Percentiles rank a stretch among this genome's conserved stretches.
Evolutionary conservation across 2,888 invertebrate genomes (phyloP).

Genomic region (Rambutsinella grinnellia): DNA sequence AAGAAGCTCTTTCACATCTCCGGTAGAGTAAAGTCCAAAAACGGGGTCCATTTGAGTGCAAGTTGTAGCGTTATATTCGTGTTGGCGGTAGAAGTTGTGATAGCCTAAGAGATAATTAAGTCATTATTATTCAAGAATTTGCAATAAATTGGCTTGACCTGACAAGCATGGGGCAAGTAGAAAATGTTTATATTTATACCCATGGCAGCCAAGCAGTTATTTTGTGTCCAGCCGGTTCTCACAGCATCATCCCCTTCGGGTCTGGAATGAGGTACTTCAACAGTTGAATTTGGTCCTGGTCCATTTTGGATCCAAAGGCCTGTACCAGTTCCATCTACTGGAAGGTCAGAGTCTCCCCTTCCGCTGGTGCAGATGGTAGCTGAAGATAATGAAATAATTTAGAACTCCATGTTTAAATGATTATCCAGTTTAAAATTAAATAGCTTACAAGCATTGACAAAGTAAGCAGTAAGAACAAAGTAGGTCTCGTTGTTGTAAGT

Average conservation of each 20-base stretch:
- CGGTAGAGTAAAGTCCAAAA: constrained; percentile 55
- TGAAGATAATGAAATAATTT: too few relatives aligned
- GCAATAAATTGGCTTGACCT: too few relatives aligned
- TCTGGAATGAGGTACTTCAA: constrained; percentile 38
- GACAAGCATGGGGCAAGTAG: too few relatives aligned
- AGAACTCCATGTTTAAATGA: too few relatives aligned
- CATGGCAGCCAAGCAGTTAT: constrained; percentile 62
- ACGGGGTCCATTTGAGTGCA: constrained; percentile 50
- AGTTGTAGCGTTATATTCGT: constrained; percentile 37
- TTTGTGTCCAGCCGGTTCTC: constrained; percentile 53
- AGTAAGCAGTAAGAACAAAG: constrained; percentile 59
- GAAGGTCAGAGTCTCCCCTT: constrained; percentile 26
- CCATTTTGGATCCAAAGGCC: constrained; percentile 61
- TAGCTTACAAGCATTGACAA: constrained; percentile 60
- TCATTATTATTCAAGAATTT: too few relatives aligned
- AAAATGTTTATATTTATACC: too few relatives aligned
- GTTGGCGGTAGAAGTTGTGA: constrained; percentile 46
- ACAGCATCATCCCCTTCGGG: constrained; percentile 21
- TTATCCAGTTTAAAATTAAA: not conserved
- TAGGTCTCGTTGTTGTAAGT: constrained; percentile 39
- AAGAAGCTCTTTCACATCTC: constrained; percentile 38
- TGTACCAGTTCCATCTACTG: constrained; percentile 52
- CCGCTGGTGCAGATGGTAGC: constrained; percentile 58
- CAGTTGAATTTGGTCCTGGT: constrained; percentile 14
- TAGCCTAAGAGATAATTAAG: too few relatives aligned